Conservation (phyloP, 37 sponge, comb jelly and placozoan species). For the Halichondria panicea region DNA sequence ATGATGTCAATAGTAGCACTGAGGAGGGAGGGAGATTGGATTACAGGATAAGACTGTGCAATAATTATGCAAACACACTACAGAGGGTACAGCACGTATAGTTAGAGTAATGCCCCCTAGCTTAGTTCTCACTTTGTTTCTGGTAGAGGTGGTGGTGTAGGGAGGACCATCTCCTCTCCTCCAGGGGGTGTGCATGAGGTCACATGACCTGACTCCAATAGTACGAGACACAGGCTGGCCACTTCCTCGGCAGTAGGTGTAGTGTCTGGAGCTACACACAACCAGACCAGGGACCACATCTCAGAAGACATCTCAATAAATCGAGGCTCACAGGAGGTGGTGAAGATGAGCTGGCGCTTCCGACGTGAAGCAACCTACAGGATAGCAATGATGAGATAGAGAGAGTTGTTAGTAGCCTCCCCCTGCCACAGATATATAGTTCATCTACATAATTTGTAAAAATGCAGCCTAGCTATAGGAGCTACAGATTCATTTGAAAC, state of each 20-base stretch:
- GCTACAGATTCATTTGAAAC: too few relatives aligned
- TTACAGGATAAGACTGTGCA: neutral
- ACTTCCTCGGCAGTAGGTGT: neutral
- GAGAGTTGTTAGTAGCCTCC: neutral
- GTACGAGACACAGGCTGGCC: neutral
- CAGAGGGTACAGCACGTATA: neutral
- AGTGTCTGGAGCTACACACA: neutral
- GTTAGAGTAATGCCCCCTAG: neutral
- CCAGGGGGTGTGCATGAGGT: neutral
- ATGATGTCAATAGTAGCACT: constrained; percentile 2
- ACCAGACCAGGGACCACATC: neutral
- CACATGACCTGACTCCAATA: neutral
- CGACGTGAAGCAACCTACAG: too few relatives aligned
- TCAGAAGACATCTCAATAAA: neutral
- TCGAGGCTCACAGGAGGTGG: constrained; percentile 11
- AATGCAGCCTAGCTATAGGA: too few relatives aligned
- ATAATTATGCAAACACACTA: neutral
- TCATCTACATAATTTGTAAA: too few relatives aligned
- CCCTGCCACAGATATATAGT: too few relatives aligned
- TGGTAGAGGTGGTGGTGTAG: neutral
- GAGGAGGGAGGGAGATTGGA: neutral
- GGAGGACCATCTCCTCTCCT: neutral
- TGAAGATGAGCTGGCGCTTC: neutral
- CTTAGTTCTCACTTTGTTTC: neutral
- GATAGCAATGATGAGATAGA: too few relatives aligned